Conservation (phyloP, 1,140 invertebrate species). For the Trachymyrmex cornetzi region DNA sequence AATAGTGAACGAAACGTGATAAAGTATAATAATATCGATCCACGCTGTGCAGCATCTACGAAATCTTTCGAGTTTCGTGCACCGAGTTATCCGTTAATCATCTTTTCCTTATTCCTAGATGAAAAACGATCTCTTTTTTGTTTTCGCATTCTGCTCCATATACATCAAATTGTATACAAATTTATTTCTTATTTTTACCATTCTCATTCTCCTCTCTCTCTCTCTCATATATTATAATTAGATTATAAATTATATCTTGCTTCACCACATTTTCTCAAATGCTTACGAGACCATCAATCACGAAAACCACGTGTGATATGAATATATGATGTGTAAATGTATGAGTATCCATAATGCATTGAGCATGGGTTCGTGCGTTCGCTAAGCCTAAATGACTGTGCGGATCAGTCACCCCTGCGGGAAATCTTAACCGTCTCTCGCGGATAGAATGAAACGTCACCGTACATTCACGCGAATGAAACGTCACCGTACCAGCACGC, state of each 20-base stretch:
- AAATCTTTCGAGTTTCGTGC: neutral
- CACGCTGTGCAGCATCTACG: neutral
- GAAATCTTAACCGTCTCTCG: slow-evolving; percentile 16
- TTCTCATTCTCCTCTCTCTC: neutral
- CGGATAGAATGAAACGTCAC: slow-evolving; percentile 3
- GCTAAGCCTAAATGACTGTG: slow-evolving; percentile 22
- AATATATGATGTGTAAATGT: neutral
- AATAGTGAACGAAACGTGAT: neutral
- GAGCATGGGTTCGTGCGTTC: neutral
- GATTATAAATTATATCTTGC: too few species aligned
- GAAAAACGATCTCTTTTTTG: neutral
- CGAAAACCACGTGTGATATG: neutral
- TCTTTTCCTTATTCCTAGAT: neutral
- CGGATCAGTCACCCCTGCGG: neutral
- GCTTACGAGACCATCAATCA: neutral
- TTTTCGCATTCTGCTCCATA: neutral
- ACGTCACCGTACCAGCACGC: neutral
- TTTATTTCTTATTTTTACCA: neutral
- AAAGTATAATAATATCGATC: neutral
- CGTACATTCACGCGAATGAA: neutral
- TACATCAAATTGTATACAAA: neutral
- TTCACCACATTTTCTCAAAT: neutral
- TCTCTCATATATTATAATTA: too few species aligned
- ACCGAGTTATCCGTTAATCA: neutral
- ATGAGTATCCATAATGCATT: neutral